Percentiles rank a stretch among this genome's conserved stretches.
phyloP scores from a whole-genome alignment of 2,113 vertebrate genomes.

The Okapia johnstoni region DNA sequence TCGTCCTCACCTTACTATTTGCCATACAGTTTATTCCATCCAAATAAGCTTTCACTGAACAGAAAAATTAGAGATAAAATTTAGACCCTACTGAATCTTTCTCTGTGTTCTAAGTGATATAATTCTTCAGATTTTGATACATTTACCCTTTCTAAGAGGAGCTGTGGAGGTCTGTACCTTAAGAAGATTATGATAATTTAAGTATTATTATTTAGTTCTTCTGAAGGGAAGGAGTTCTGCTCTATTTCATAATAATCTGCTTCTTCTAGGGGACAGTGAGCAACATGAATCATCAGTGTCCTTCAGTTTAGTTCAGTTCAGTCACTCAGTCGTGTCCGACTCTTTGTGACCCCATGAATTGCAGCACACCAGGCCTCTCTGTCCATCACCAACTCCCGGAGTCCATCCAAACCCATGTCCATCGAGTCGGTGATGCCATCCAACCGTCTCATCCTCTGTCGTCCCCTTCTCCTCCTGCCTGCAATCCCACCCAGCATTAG shows the following conservation, averaged over 20 bases:
- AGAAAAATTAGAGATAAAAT: background rate
- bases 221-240: background rate
- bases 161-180: background rate
- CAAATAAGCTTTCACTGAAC: background rate
- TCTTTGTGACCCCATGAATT: too few species aligned
- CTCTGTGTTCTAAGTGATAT: background rate
- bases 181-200: background rate
- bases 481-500: too few species aligned
- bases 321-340: too few species aligned
- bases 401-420: too few species aligned
- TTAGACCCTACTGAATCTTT: background rate
- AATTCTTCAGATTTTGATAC: background rate
- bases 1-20: background rate
- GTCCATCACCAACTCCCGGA: too few species aligned
- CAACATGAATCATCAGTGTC: background rate
- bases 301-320: background rate
- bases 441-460: too few species aligned
- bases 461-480: too few species aligned
- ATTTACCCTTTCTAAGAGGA: background rate
- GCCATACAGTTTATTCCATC: background rate
- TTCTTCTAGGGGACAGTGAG: background rate
- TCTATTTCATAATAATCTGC: background rate
- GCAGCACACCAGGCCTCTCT: too few species aligned
- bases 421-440: too few species aligned
- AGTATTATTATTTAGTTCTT: background rate